Conservation (phyloP, 2,113 vertebrate species). For the Thryonomys swinderianus region DNA sequence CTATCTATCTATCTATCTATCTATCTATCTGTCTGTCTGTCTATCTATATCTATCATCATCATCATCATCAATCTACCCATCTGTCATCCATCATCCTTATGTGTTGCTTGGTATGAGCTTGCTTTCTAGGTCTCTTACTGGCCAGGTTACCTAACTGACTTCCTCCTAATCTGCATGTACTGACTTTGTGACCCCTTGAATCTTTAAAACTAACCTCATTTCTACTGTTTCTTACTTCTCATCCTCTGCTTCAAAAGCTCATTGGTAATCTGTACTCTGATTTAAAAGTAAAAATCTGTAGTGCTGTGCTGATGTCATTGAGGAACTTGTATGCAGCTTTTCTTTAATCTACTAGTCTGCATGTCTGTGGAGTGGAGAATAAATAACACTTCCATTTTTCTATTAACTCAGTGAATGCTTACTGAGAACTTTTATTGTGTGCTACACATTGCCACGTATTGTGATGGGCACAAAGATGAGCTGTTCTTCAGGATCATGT, state of each 20-base stretch:
- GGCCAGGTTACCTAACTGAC: not conserved
- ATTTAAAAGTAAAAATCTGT: conserved; percentile 19
- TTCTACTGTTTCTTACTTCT: not conserved
- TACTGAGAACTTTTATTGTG: not conserved
- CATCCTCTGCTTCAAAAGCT: not conserved
- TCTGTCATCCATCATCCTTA: not conserved
- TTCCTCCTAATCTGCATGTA: not conserved
- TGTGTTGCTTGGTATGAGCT: not conserved
- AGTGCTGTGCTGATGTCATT: conserved; percentile 2
- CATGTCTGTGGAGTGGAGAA: not conserved
- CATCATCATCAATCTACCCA: not conserved
- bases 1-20: no score
- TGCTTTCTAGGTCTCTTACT: not conserved
- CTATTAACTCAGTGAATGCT: not conserved
- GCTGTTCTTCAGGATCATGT: not conserved
- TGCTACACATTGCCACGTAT: not conserved
- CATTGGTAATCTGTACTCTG: not conserved
- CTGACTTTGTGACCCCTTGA: not conserved
- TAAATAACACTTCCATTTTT: conserved; percentile 31
- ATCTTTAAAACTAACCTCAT: conserved; percentile 5
- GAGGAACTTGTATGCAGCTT: not conserved
- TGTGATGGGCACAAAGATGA: not conserved
- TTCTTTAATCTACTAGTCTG: conserved; percentile 5
- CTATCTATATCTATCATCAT: no score
- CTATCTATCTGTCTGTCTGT: not conserved